Conservation (phyloP, 2,797 vertebrate species). For the Coendou prehensilis region DNA sequence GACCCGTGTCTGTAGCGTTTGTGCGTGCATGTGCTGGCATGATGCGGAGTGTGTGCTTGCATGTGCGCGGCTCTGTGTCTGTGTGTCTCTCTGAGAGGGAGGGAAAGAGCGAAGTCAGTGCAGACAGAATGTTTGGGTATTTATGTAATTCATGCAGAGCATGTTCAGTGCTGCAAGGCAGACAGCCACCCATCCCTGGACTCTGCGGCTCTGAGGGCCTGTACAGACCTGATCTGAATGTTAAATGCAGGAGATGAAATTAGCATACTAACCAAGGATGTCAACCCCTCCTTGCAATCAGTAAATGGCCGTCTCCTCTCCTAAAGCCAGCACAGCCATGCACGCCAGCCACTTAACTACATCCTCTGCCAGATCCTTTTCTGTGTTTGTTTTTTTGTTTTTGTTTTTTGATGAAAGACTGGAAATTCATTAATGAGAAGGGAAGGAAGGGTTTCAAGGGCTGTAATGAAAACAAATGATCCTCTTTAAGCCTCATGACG, state of each 20-base stretch:
- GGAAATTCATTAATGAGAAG: constrained; percentile 88
- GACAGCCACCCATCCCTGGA: constrained; percentile 81
- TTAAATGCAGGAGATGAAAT: constrained; percentile 83
- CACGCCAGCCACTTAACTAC: constrained; percentile 76
- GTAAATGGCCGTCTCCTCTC: constrained; percentile 84
- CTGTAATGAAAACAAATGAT: constrained; percentile 88
- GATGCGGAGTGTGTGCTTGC: not conserved
- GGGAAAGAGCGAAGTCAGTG: constrained; percentile 60
- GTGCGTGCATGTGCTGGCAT: not conserved
- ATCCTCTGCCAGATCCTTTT: constrained; percentile 85
- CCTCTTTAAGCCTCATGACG: constrained; percentile 83
- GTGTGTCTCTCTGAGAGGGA: constrained; percentile 55
- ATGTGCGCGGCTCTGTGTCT: constrained; percentile 28
- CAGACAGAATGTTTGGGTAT: constrained; percentile 63
- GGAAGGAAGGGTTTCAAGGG: constrained; percentile 87
- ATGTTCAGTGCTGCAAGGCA: constrained; percentile 79
- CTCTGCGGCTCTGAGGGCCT: constrained; percentile 82
- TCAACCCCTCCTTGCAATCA: constrained; percentile 85
- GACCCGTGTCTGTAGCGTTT: constrained; percentile 64
- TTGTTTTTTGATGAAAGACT: constrained; percentile 89
- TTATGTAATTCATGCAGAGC: constrained; percentile 70
- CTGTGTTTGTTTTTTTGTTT: constrained; percentile 82
- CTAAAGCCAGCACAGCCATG: constrained; percentile 72
- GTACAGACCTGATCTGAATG: constrained; percentile 88
- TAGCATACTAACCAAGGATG: constrained; percentile 90